A percentile compares a stretch with the other conserved stretches of the same genome.
These are phyloP conservation scores for Brachyopa scutellaris DNA, from an alignment of 2,888 invertebrate species.

Conservation along the genomic window DNA sequence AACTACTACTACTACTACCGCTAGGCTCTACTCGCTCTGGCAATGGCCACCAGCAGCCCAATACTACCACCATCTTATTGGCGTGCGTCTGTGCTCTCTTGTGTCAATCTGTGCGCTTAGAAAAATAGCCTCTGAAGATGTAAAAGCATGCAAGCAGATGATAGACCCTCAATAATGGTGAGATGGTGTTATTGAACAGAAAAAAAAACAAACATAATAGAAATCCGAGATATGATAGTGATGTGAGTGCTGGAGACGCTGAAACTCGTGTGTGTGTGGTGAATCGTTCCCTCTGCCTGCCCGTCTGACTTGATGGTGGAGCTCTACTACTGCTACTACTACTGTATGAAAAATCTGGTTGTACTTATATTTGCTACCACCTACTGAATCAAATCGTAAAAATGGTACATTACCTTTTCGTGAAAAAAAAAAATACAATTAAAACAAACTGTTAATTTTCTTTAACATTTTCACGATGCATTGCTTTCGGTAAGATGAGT, in stretches of 20 bases:
- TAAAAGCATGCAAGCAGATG: slow-evolving; percentile 51
- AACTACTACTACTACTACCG: slow-evolving; percentile 62
- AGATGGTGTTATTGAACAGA: slow-evolving; percentile 61
- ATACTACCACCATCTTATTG: slow-evolving; percentile 65
- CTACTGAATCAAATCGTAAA: not conserved
- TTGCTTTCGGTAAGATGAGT: slow-evolving; percentile 28
- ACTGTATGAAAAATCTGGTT: slow-evolving; percentile 71
- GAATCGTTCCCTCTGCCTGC: slow-evolving; percentile 51
- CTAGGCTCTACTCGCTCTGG: slow-evolving; percentile 64
- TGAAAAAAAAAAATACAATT: not conserved
- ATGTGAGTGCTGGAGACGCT: slow-evolving; percentile 58
- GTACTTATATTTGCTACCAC: slow-evolving; percentile 68
- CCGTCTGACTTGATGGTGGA: slow-evolving; percentile 61
- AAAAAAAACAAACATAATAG: slow-evolving; percentile 12
- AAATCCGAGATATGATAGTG: slow-evolving; percentile 14
- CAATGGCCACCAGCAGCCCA: slow-evolving; percentile 58
- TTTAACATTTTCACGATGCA: slow-evolving; percentile 38
- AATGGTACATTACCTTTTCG: slow-evolving; percentile 72
- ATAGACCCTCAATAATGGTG: slow-evolving; percentile 69
- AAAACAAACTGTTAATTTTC: slow-evolving; percentile 33
- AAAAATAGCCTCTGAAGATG: slow-evolving; percentile 55
- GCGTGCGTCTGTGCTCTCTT: slow-evolving; percentile 64
- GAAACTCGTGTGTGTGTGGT: slow-evolving; percentile 32
- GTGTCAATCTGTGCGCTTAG: slow-evolving; percentile 61
- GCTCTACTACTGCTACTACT: slow-evolving; percentile 53